These are phyloP conservation scores for Falco columbarius DNA, from an alignment of 2,797 vertebrate species.

Conservation along the genomic window DNA sequence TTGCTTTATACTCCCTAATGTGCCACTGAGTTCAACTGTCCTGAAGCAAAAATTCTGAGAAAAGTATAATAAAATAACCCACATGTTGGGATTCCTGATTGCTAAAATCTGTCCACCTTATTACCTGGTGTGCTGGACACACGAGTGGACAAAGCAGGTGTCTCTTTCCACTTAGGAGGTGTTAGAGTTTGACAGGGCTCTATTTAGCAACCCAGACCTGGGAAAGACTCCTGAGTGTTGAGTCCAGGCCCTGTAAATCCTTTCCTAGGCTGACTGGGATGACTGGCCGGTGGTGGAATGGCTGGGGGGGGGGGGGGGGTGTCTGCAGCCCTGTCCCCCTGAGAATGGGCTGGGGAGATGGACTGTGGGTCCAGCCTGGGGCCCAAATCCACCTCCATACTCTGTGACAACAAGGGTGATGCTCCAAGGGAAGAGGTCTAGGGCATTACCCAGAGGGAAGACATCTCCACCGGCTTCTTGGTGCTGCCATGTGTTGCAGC, in stretches of 20 bases:
- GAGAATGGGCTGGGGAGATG: background rate
- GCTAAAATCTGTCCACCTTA: background rate
- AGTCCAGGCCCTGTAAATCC: background rate
- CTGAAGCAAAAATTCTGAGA: background rate
- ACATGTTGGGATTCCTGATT: background rate
- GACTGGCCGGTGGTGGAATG: background rate
- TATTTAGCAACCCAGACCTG: background rate
- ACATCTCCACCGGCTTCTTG: background rate
- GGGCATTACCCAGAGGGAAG: background rate
- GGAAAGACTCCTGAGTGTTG: background rate
- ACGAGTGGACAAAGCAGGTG: background rate
- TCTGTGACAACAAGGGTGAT: background rate
- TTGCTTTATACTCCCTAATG: background rate
- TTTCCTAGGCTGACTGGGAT: background rate
- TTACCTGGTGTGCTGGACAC: background rate
- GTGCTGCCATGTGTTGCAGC: background rate
- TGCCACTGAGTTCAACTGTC: background rate
- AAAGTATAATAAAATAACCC: background rate
- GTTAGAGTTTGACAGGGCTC: background rate
- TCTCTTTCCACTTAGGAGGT: background rate
- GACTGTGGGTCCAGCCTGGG: background rate
- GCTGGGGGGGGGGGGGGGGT: background rate
- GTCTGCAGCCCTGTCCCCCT: background rate
- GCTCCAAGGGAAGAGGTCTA: background rate
- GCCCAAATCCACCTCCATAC: background rate